Base-by-base conservation (phyloP, 2,113 vertebrate genomes). In the Pachyramphus minor region DNA sequence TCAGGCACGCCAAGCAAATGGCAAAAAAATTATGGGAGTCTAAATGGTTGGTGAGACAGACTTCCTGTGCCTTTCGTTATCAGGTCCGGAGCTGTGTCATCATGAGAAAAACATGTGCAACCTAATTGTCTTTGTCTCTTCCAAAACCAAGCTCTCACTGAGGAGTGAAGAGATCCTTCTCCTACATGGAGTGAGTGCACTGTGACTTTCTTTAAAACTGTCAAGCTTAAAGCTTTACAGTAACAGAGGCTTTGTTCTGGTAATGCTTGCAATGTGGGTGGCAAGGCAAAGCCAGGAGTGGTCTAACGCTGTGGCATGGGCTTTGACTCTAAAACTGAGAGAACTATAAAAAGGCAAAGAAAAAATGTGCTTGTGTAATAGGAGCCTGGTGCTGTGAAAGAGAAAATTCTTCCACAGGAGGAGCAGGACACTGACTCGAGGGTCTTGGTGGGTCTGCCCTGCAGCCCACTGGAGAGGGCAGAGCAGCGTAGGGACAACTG, bases 211-310 rank as follows among this genome's bases (percentile, higher is more conserved):
- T 79, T 56, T n/a, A 49, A 67, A 96, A 41, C 50, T 90, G 72
- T 55, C 63, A 45, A 27, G 42, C 62, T 90, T 75, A 84, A 67
- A 87, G 79, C 85, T 95, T 77, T 80, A 74, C 87, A 96, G 95
- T 47, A 89, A 62, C 81, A 77, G 89, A 71, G 94, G 71, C 95
- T 97, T 97, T 91, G 88, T 90, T 97, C 83, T 91, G 63, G 28
- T 35, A 53, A 44, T 22, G 30, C 66, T 50, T 45, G 76, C 96
- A 84, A 66, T 66, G 94, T 97, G 96, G 95, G 96, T 97, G 95
- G 96, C 66, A 49, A 88, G 58, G 84, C 93, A 56, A 33, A 92
- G 68, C 42, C 87, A 95, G 87, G 94, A 95, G 87, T 47, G 69
- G 37, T 96, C 89, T 75, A 8, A 66, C 49, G 91, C 80, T 82